Evolutionary conservation across 2,113 vertebrate species (phyloP), one percentile per base, ranked within the genome.

Genomic region (Noturus placidus): DNA sequence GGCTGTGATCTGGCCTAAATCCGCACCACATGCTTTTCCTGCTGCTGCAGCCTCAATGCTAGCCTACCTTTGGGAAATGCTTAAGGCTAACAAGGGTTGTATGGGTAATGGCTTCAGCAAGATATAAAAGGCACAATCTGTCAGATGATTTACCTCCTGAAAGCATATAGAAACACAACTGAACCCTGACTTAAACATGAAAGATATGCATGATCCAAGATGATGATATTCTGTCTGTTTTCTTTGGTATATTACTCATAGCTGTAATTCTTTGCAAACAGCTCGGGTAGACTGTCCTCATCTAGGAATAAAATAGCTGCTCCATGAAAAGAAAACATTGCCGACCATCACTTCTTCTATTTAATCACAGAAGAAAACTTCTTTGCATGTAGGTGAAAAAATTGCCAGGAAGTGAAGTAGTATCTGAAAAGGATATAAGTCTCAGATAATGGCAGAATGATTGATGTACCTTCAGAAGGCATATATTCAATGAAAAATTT

Each of bases 1-100:
- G 86, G 70, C 86, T 87, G 86, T 83, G 86, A 87, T 87, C 86
- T 87, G 86, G 80, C 86, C 86, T 87, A 87, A 83, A 83, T 83
- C 86, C 30, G n/a, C 57, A 52, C 54, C 42, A 83, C 86, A 83
- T 77, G 69, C 54, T 17, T 70, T 61, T 83, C 22, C 80, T 50
- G 56, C 80, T 35, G 54, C 54, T 27, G 25, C 80, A 76, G 80
- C 69, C 42, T 63, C 35, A 74, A 27, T 25, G 8, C 69, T 30
- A 50, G 56, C 80, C 54, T 63, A 83, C 86, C 57, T 65, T 59
- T 76, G 80, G 69, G 81, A 77, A 76, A 81, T 72, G 69, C 69
- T 87, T 42, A 35, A 14, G 80, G 69, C 54, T 83, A 87, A 72
- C 30, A 61, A 76, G 86, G 67, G 67, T 50, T 82, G 17, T 83